These are phyloP conservation scores for Triplophysa bombifrons DNA, from an alignment of 2,797 vertebrate species.

Conservation along the genomic window DNA sequence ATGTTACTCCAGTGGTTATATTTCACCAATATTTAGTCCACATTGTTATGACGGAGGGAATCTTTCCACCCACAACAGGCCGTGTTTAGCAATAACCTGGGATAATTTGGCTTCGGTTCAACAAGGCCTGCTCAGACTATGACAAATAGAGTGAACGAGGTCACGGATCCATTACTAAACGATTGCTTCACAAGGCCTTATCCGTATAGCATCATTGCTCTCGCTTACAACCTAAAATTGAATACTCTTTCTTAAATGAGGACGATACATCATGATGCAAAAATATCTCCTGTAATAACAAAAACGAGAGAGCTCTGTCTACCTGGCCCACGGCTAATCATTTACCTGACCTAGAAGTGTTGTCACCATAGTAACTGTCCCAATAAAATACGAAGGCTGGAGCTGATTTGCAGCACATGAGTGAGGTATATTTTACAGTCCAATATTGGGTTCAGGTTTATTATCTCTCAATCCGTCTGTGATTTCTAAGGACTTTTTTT, in stretches of 20 bases:
- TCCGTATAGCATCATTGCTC: slow-evolving; percentile 17
- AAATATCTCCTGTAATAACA: slow-evolving; percentile 42
- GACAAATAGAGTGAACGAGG: slow-evolving; percentile 41
- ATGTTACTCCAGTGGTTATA: slow-evolving; percentile 1
- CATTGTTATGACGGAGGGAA: slow-evolving; percentile 44
- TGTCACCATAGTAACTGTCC: slow-evolving; percentile 56
- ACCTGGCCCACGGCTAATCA: slow-evolving; percentile 45
- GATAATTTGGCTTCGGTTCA: slow-evolving; percentile 20
- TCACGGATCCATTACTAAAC: slow-evolving; percentile 30
- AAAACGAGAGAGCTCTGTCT: slow-evolving; percentile 33
- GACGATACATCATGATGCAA: slow-evolving; percentile 13
- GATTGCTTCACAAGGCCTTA: slow-evolving; percentile 4
- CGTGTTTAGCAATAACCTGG: slow-evolving; percentile 39
- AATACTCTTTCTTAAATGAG: slow-evolving; percentile 38
- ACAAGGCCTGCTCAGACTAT: background rate
- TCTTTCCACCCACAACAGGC: slow-evolving; percentile 42
- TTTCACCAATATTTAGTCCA: slow-evolving; percentile 4
- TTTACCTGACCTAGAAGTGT: slow-evolving; percentile 55
- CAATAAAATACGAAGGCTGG: slow-evolving; percentile 42
- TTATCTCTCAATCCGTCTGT: slow-evolving; percentile 7
- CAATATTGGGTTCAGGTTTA: slow-evolving; percentile 8
- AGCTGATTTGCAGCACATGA: slow-evolving; percentile 21
- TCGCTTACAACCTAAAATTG: slow-evolving; percentile 12
- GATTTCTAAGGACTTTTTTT: background rate
- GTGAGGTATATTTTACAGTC: slow-evolving; percentile 21